Percentiles rank a stretch among this genome's conserved stretches.
Conservation (phyloP, 2,888 invertebrate species). For the Drosophila buzzatii region DNA sequence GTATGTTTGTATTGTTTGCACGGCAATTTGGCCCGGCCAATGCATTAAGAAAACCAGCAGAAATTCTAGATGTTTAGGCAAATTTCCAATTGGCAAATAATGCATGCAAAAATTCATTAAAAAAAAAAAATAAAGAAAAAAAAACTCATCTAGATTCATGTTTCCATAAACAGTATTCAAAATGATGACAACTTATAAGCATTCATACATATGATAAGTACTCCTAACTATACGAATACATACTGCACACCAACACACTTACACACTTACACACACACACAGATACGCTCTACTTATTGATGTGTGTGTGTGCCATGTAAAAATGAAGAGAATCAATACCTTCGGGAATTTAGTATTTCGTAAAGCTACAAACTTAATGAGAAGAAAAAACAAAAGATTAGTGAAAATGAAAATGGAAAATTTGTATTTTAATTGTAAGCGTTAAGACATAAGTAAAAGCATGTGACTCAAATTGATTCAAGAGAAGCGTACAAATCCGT, state of each 20-base stretch:
- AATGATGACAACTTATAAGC: slow-evolving; percentile 12
- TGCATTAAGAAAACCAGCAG: not conserved
- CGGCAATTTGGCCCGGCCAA: slow-evolving; percentile 10
- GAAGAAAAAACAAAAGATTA: not conserved
- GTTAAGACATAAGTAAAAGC: slow-evolving; percentile 14
- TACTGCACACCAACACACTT: slow-evolving; percentile 3
- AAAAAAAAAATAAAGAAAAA: not conserved
- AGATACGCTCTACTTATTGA: slow-evolving; percentile 12
- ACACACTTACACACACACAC: not conserved
- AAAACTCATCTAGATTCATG: slow-evolving; percentile 13
- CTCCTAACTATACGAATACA: slow-evolving; percentile 18
- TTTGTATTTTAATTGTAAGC: slow-evolving; percentile 32
- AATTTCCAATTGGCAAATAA: not conserved
- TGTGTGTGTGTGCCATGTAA: slow-evolving; percentile 31
- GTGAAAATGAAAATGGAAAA: not conserved
- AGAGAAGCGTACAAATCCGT: slow-evolving; percentile 6
- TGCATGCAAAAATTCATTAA: not conserved
- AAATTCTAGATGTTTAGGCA: not conserved
- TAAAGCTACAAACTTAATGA: slow-evolving; percentile 10
- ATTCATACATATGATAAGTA: slow-evolving; percentile 22
- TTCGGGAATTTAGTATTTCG: slow-evolving; percentile 29
- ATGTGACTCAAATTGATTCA: slow-evolving; percentile 40
- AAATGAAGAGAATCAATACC: slow-evolving; percentile 30
- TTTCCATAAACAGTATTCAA: slow-evolving; percentile 9
- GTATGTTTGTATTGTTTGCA: slow-evolving; percentile 26